A percentile compares a stretch with the other conserved stretches of the same genome.
phyloP scores from a whole-genome alignment of 2,113 vertebrate genomes.

The Morone saxatilis region DNA sequence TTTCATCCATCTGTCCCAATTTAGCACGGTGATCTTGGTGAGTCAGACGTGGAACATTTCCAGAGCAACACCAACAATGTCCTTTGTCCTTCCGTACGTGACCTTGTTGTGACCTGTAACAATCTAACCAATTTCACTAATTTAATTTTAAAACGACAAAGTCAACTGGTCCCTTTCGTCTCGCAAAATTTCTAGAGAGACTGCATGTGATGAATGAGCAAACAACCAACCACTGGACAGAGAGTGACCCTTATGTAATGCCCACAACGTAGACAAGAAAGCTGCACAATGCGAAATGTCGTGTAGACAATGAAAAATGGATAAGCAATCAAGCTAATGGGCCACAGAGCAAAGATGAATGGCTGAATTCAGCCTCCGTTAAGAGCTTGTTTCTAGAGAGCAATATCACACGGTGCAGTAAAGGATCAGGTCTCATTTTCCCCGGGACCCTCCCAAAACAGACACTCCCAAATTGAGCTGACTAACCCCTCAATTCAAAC shows the following conservation, averaged over 20 bases:
- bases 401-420: not conserved
- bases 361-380: conserved; percentile 8
- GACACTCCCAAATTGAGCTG: not conserved
- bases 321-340: conserved; percentile 65
- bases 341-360: conserved; percentile 16
- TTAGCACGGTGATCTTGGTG: not conserved
- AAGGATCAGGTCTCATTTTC: conserved; percentile 13
- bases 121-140: conserved; percentile 31
- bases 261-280: conserved; percentile 7
- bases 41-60: conserved; percentile 14
- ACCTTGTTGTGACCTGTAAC: conserved; percentile 7
- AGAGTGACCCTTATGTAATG: not conserved
- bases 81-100: conserved; percentile 1
- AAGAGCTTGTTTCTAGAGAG: conserved; percentile 28
- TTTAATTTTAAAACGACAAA: conserved; percentile 52
- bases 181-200: not conserved
- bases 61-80: conserved; percentile 11
- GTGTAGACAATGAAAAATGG: conserved; percentile 57
- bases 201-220: conserved; percentile 31
- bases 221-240: conserved; percentile 8
- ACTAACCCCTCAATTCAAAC: not conserved
- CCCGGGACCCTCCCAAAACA: not conserved
- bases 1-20: not conserved
- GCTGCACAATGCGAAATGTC: conserved; percentile 38
- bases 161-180: not conserved